These are phyloP conservation scores for Epistrophella euchroma DNA, from an alignment of 2,888 invertebrate species.

Conservation along the genomic window DNA sequence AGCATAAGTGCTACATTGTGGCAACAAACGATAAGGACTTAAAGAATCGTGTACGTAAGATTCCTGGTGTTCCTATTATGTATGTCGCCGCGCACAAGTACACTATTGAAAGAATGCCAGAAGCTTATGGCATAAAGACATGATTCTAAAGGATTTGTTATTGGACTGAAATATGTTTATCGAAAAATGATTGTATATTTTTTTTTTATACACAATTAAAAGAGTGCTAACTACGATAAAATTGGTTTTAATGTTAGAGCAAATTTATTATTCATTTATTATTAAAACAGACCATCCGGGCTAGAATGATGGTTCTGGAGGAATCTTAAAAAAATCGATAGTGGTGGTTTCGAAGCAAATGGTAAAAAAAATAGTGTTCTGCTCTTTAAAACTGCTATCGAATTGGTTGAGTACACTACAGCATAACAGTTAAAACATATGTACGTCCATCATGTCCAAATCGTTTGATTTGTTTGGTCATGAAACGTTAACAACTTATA, in stretches of 20 bases:
- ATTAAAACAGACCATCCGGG: no score
- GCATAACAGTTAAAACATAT: no score
- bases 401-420: no score
- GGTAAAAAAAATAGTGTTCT: no score
- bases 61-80: conserved; percentile 99
- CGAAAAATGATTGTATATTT: conserved; percentile 48
- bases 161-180: not conserved
- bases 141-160: conserved; percentile 74
- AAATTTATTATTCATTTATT: no score
- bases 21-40: conserved; percentile 99
- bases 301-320: no score
- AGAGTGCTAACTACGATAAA: not conserved
- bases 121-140: conserved; percentile 94
- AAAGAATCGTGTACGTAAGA: conserved; percentile 96
- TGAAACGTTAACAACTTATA: no score
- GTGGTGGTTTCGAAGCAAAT: no score
- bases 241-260: not conserved
- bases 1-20: conserved; percentile 99
- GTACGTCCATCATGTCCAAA: no score
- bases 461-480: no score
- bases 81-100: conserved; percentile 96
- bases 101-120: conserved; percentile 99
- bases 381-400: no score
- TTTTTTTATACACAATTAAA: conserved; percentile 20
- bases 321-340: no score